Base-by-base conservation (phyloP, 2,888 invertebrate genomes). In the Erannis defoliaria region DNA sequence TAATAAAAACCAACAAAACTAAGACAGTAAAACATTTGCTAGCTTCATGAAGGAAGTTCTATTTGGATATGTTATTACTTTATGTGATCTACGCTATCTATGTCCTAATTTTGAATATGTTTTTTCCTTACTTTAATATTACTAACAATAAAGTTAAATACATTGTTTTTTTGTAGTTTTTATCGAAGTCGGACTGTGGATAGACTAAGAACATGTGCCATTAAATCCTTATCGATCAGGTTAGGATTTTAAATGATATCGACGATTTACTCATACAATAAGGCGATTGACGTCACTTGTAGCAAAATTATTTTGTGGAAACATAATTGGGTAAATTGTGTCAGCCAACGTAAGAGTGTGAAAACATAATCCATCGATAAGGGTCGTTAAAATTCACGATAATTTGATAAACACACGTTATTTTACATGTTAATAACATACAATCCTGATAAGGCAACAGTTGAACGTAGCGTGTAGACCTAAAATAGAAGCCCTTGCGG, bases 381-480 rank as follows among this genome's bases (percentile, higher is more conserved):
- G 46, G 23, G 45, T 62, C 45, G 62, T 67, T 67, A 60, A 65
- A 67, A 63, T 60, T 65, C 50, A 66, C 54, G 60, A 64, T 64
- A 33, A 56, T 48, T 51, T 57, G 53, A 66, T 65, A 60, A 66
- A 33, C 49, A 57, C 38, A 49, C 54, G 37, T 57, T 19, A 35
- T 45, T 46, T 35, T 51, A 59, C 49, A 59, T 51, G 55, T 21
- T 62, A 46, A 55, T 54, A 42, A 55, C 23, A 18, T 53, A 51
- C 21, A 48, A 51, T 26, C 16, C 23, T 42, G 50, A 56, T 62
- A 57, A 62, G 23, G 53, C 46, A 26, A 46, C 35, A 43, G 29
- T 19, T 29, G 45, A 58, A 31, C 49, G 49, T 49, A 21, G 42
- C 16, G 42, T 37, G 53, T 18, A 33, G 21, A 53, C 40, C 5